Conservation (phyloP, 2,888 invertebrate genomes). For the Lasioglossum figueresi region DNA sequence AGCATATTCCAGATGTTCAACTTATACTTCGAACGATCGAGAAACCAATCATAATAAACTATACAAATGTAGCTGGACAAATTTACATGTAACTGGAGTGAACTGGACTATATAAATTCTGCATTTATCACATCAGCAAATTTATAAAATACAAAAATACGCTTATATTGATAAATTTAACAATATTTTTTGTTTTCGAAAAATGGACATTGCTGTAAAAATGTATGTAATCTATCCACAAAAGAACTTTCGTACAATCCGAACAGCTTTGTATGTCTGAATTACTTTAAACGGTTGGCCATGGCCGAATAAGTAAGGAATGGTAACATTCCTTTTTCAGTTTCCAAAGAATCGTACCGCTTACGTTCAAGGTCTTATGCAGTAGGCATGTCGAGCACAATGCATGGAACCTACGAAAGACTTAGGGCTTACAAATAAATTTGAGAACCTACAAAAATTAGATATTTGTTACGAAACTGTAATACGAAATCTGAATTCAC, state of each 20-base stretch:
- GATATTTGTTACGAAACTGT: background rate
- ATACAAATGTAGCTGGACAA: background rate
- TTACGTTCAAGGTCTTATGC: background rate
- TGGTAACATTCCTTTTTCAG: conserved; percentile 7
- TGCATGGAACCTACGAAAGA: background rate
- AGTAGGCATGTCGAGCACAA: background rate
- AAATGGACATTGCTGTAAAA: background rate
- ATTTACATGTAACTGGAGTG: background rate
- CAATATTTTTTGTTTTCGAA: background rate
- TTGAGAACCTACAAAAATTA: background rate
- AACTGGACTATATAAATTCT: no score
- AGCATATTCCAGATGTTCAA: background rate
- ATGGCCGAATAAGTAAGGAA: conserved; percentile 4
- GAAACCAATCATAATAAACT: background rate
- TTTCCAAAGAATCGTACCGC: background rate
- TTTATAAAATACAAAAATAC: background rate
- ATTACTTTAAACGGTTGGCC: background rate
- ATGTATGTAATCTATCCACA: background rate
- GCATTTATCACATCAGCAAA: background rate
- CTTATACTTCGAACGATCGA: background rate
- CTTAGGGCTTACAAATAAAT: background rate
- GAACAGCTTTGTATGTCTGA: background rate
- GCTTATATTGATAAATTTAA: background rate
- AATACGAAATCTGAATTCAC: background rate
- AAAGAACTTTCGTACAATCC: background rate